Evolutionary conservation across 2,888 invertebrate genomes (phyloP).

Genomic region (Hyalella azteca): DNA sequence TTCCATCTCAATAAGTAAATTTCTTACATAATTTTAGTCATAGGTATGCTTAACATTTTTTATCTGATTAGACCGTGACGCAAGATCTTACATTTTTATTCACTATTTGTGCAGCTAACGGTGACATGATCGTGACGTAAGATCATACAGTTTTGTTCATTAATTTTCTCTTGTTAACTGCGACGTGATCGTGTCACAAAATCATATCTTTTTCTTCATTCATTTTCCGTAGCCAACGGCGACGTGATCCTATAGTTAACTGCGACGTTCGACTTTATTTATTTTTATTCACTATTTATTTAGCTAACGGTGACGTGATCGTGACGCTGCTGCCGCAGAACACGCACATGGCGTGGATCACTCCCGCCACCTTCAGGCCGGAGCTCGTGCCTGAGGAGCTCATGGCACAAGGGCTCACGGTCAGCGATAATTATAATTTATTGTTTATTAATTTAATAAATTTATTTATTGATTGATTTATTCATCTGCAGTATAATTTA

Average conservation of each 20-base stretch:
- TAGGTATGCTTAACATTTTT: no score
- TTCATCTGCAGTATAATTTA: no score
- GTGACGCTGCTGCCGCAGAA: conserved; percentile 88
- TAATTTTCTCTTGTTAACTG: not conserved
- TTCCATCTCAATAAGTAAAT: no score
- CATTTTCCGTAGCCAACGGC: not conserved
- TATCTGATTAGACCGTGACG: no score
- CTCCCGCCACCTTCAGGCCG: conserved; percentile 87
- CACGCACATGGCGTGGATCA: conserved; percentile 88
- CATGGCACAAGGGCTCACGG: conserved; percentile 91
- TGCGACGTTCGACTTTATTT: not conserved
- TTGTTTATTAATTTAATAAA: no score
- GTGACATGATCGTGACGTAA: no score
- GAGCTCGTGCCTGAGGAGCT: conserved; percentile 92
- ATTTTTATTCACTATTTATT: not conserved
- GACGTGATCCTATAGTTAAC: no score
- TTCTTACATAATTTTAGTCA: no score
- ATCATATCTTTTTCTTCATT: not conserved
- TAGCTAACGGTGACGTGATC: conserved; percentile 90
- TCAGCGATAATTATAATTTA: no score
- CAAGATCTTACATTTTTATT: no score
- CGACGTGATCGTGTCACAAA: not conserved
- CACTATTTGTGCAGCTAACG: conserved; percentile 72
- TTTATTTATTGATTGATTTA: no score
- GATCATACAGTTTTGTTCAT: no score